Base-by-base conservation (phyloP, 2,113 vertebrate genomes). In the Sturnus vulgaris region DNA sequence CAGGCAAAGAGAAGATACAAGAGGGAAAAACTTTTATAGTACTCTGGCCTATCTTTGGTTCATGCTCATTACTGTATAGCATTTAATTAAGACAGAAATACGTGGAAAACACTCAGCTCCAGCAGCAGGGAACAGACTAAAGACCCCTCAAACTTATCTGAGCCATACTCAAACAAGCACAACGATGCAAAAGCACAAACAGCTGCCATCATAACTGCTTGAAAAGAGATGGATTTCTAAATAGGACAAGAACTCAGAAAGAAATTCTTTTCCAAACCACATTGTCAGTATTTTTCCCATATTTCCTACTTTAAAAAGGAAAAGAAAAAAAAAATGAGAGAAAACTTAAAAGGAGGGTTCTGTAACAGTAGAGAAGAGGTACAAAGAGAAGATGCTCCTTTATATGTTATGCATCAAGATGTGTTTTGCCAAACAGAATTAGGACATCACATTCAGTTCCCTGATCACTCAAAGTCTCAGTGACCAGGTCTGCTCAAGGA, bases 161-260 rank as follows among this genome's bases (percentile, higher is more conserved):
- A 96, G 93, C 86, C 84, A 93, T 95, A 90, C 42, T 87, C 76
- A 91, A 59, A 84, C 66, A 95, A 96, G 96, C 96, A 97, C 96
- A 97, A 94, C 4, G 57, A 90, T 94, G 79, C 87, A 61, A 90
- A 96, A 97, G 96, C 97, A 97, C 97, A 96, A 96, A 65, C 31
- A 72, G 50, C 75, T 61, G 25, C 55, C 76, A 79, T 68, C 35
- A 84, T 21, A 72, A 71, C 53, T 63, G 24, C 69, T 69, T 91
- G 75, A 71, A 27, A 87, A 87, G 46, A 72, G 49, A 39, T 61
- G 27, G 65, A 57, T 85, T 91, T 73, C 60, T 77, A 63, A 61
- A 64, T 33, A 27, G 52, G 31, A 59, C 44, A 77, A 86, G 53
- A 72, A 82, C 52, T 64, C n/a, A 22, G 42, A 79, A 18, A 76